Conservation (phyloP, 2,113 vertebrate species). For the Natator depressus region DNA sequence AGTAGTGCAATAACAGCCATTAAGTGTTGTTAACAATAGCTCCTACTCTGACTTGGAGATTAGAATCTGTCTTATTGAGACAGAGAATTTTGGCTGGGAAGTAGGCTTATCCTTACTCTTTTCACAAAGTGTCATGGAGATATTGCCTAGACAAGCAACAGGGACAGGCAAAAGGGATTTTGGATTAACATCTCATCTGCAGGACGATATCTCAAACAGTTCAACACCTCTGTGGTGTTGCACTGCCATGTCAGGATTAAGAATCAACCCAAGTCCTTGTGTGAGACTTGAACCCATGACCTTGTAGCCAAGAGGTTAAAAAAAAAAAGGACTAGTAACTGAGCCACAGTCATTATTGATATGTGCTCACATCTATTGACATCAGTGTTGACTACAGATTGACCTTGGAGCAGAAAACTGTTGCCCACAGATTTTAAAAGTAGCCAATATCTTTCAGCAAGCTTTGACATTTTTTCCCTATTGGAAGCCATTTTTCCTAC, state of each 20-base stretch:
- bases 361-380: background rate
- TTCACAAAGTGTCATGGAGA: background rate
- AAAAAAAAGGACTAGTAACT: conserved; percentile 22
- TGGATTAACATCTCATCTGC: conserved; percentile 71
- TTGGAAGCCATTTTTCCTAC: conserved; percentile 17
- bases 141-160: conserved; percentile 48
- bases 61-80: background rate
- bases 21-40: conserved; percentile 25
- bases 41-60: background rate
- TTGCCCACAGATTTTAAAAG: conserved; percentile 38
- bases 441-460: conserved; percentile 6
- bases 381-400: conserved; percentile 52
- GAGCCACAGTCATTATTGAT: conserved; percentile 35
- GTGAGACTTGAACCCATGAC: conserved; percentile 65
- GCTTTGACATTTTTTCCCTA: background rate
- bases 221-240: conserved; percentile 26
- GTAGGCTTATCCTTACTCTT: conserved; percentile 25
- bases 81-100: conserved; percentile 4
- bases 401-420: conserved; percentile 64
- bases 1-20: background rate
- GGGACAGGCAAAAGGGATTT: conserved; percentile 43
- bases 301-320: conserved; percentile 49
- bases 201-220: conserved; percentile 42
- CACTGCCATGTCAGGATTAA: background rate
- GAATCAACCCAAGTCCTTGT: conserved; percentile 54